A percentile compares a stretch with the other conserved stretches of the same genome.
These are phyloP conservation scores for Crypturellus undulatus DNA, from an alignment of 2,113 vertebrate species.

Conservation along the genomic window DNA sequence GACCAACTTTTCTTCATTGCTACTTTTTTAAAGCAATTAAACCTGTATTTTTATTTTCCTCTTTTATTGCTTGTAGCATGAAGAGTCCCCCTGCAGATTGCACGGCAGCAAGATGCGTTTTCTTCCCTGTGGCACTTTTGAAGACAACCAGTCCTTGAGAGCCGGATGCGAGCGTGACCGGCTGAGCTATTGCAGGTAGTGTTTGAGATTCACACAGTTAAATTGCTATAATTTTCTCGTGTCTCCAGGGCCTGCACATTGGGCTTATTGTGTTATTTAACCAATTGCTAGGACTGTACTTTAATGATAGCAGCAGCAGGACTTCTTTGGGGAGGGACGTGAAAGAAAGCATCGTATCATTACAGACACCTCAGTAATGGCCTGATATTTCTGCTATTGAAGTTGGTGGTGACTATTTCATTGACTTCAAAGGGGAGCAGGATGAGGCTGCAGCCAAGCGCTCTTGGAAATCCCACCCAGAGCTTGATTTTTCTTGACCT, in stretches of 20 bases:
- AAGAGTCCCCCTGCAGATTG: not conserved
- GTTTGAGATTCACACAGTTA: not conserved
- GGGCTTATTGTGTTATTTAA: not conserved
- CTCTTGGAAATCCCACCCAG: constrained; percentile 45
- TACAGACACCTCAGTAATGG: not conserved
- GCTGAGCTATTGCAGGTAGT: not conserved
- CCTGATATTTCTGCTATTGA: not conserved
- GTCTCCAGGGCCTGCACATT: not conserved
- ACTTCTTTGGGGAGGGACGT: not conserved
- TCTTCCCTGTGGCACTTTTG: not conserved
- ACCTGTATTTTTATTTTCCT: not conserved
- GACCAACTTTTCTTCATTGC: not conserved
- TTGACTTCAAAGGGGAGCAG: constrained; percentile 19
- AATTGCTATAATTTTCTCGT: not conserved
- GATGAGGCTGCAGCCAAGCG: constrained; percentile 19
- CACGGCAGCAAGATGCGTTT: not conserved
- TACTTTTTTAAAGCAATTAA: not conserved
- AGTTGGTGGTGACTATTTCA: constrained; percentile 17
- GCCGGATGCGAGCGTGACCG: not conserved
- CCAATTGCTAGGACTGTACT: not conserved
- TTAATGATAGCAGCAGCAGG: not conserved
- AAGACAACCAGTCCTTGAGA: not conserved
- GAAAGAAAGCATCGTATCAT: not conserved
- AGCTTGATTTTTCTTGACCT: constrained; percentile 27
- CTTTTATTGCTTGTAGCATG: not conserved